Evolutionary conservation across 2,888 invertebrate species (phyloP).

Genomic region (Tethea ocularis): DNA sequence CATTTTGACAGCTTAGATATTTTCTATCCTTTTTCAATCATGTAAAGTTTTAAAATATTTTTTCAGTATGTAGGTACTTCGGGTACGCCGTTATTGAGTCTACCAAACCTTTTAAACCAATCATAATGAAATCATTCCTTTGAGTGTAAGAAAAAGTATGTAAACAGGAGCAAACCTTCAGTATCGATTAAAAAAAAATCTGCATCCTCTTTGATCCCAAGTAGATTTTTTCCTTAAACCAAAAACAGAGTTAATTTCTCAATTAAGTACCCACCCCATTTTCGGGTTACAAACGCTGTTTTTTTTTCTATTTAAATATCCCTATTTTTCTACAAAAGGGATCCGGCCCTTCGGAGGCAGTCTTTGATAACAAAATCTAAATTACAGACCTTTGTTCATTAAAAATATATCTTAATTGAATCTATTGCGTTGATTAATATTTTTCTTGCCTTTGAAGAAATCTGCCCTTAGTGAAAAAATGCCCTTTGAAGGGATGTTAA

Average conservation of each 20-base stretch:
- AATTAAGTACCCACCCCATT: constrained; percentile 14
- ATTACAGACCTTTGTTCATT: constrained; percentile 41
- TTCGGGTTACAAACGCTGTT: constrained; percentile 9
- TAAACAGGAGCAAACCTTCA: not conserved
- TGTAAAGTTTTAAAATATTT: no score
- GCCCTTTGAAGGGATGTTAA: not conserved
- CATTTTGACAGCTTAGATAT: no score
- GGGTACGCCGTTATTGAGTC: no score
- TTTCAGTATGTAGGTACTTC: no score
- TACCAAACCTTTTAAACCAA: no score
- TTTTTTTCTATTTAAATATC: constrained; percentile 7
- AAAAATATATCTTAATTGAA: constrained; percentile 53
- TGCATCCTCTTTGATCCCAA: not conserved
- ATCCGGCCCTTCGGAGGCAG: constrained; percentile 3
- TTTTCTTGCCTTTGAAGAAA: constrained; percentile 26
- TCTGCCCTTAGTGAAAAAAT: constrained; percentile 14
- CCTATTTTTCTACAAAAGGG: constrained; percentile 9
- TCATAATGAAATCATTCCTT: no score
- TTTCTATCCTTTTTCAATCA: no score
- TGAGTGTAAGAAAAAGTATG: not conserved
- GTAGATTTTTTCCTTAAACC: constrained; percentile 5
- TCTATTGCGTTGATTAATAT: constrained; percentile 29
- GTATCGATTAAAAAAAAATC: not conserved
- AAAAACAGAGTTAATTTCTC: constrained; percentile 16
- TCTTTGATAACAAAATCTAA: constrained; percentile 36